phyloP scores from a whole-genome alignment of 2,113 vertebrate genomes.

The Archilochus colubris region DNA sequence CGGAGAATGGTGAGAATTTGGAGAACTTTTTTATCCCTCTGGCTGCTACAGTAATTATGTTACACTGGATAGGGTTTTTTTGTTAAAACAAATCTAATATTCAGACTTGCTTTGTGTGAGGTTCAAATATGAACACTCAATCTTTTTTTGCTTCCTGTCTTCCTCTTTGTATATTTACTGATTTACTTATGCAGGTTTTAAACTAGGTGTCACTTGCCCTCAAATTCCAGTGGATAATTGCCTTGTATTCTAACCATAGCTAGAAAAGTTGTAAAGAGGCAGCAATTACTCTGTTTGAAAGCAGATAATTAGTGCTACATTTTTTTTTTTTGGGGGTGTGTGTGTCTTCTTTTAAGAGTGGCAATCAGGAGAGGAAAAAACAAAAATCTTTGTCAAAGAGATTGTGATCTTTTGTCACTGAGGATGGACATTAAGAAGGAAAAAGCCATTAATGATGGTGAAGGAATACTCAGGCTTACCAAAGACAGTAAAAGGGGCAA shows the following conservation, averaged over 20 bases:
- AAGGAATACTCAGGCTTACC: background rate
- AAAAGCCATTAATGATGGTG: background rate
- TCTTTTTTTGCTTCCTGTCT: background rate
- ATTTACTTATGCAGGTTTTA: background rate
- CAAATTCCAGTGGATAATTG: background rate
- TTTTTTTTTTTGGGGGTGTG: background rate
- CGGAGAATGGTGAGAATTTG: background rate
- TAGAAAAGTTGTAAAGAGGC: background rate
- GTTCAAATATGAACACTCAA: background rate
- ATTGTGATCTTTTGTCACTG: background rate
- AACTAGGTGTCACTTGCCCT: background rate
- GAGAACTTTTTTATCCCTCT: background rate
- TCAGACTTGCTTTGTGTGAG: background rate
- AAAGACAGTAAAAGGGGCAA: background rate
- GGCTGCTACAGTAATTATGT: slow-evolving; percentile 10
- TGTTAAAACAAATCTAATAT: background rate
- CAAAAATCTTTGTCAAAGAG: background rate
- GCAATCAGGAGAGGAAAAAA: accelerated
- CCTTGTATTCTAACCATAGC: background rate
- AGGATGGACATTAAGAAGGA: background rate
- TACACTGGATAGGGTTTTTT: background rate
- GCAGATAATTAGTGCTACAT: background rate
- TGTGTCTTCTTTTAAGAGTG: background rate
- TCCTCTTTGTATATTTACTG: background rate
- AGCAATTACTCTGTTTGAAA: background rate